Base-by-base conservation (phyloP, 2,113 vertebrate genomes). In the Chlorodrepanis virens region DNA sequence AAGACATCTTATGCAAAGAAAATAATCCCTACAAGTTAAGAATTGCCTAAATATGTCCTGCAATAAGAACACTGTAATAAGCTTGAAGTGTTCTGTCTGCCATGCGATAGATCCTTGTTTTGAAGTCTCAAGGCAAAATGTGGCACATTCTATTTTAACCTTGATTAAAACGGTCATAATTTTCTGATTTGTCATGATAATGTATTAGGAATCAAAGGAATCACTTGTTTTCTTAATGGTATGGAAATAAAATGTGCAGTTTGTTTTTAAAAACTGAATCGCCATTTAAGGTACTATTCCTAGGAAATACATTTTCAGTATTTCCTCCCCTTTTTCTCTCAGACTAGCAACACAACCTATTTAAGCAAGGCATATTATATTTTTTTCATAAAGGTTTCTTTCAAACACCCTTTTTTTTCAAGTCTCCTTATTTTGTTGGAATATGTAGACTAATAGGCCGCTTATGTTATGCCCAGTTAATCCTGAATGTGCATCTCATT, bases 201-300 rank as follows among this genome's bases (percentile, higher is more conserved):
- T 80, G 40, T 87, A 64, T 75, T 83, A 92, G 86, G 89, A 97
- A 83, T 67, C 75, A 92, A 94, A 95, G 80, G 45, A 96, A 96
- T 96, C 15, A 92, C 59, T 93, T 94, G 45, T 52, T 89, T 97
- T 96, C 71, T 87, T 95, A 95, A 93, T 61, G 81, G 47, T 60
- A 88, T 53, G 49, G 37, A 87, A 93, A 94, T 95, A 91, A 65
- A 96, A 95, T 94, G 96, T 96, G 72, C 27, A 89, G 35, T 91
- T 94, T 87, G 49, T 94, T 81, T 97, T 95, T 87, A 93, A 96
- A 97, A 96, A 85, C 12, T 52, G 91, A 96, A 92, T 89, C 77
- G 81, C 54, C 91, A 37, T 95, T 97, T 67, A 69, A 94, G 47
- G 79, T 91, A 95, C 50, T 25, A 68, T 96, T 97, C 89, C 49